Evolutionary conservation across 1,140 invertebrate species (phyloP).

Genomic region (Pseudomyrmex gracilis): DNA sequence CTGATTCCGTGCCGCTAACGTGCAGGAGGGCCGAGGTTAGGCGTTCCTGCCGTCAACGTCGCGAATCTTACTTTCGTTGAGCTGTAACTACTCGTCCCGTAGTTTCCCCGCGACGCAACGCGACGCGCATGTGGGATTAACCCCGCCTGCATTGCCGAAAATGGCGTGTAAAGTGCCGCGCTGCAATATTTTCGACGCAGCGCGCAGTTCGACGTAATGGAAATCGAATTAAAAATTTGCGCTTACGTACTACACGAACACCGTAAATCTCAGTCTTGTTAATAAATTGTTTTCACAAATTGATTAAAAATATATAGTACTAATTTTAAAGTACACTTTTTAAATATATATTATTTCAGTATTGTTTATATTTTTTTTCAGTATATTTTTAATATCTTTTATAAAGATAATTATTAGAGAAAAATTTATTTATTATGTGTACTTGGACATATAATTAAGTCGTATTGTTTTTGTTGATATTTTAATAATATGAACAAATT

Average conservation of each 20-base stretch:
- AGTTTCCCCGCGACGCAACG: slow-evolving; percentile 51
- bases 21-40: slow-evolving; percentile 76
- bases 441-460: not conserved
- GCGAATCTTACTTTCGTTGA: slow-evolving; percentile 52
- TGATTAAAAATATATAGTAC: not conserved
- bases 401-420: not conserved
- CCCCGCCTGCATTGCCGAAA: slow-evolving; percentile 22
- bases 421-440: slow-evolving; percentile 8
- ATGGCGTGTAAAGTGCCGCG: slow-evolving; percentile 20
- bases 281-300: not conserved
- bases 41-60: slow-evolving; percentile 58
- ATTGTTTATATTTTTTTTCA: slow-evolving; percentile 4
- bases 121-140: slow-evolving; percentile 60
- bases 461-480: not conserved
- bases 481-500: not conserved
- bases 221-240: not conserved
- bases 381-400: not conserved
- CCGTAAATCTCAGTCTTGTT: not conserved
- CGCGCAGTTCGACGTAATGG: not conserved
- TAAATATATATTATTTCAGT: not conserved
- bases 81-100: slow-evolving; percentile 35
- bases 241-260: not conserved
- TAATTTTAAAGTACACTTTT: not conserved
- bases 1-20: slow-evolving; percentile 80
- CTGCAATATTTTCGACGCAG: not conserved